Base-by-base conservation (phyloP, 2,888 invertebrate species). In the Lacanobia oleracea region DNA sequence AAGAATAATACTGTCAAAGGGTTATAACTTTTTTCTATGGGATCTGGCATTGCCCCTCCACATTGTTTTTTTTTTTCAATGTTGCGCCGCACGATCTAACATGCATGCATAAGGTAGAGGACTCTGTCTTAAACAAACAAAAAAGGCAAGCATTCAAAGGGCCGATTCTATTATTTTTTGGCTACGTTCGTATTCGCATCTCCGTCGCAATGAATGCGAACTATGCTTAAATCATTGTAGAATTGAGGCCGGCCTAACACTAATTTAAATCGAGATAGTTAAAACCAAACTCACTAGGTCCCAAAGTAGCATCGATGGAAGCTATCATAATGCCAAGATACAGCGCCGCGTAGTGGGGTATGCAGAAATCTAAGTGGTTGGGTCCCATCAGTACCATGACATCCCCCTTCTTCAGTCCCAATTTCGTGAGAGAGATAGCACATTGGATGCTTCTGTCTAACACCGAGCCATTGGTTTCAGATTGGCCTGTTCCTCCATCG, bases 301-400 rank as follows among this genome's bases (percentile, higher is more conserved):
- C 84, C 45, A 93, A 84, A 51, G 87, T 90, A 2, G 77, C 83
- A 68, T 94, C 94, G 0, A 90, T 72, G 7, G 88, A 88, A 1
- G 92, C 88, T n/a, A 91, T 74, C n/a, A 88, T 84, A 4, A 93
- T 89, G 4, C 96, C 96, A 9, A 95, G 88, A 80, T 92, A 96
- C 4, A 95, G 77, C 0, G 94, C 92, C 1, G 96, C 96, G 57
- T 96, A 92, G 62, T 94, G 91, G 0, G 96, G 96, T 40, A 96
- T 90, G 7, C 88, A 88, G 14, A 93, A 85, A 69, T 96, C 91
- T 7, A 96, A 48, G 50, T 95, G 94, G 75, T 94, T 96, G 0
- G 92, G 91, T 8, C 93, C 94, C 90, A 96, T 96, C 1, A 96
- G 75, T 0, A 93, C 85, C 63, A 96, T 91, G 6, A 96, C 93